phyloP scores from a whole-genome alignment of 2,797 vertebrate genomes.

The Poecilia velifera region DNA sequence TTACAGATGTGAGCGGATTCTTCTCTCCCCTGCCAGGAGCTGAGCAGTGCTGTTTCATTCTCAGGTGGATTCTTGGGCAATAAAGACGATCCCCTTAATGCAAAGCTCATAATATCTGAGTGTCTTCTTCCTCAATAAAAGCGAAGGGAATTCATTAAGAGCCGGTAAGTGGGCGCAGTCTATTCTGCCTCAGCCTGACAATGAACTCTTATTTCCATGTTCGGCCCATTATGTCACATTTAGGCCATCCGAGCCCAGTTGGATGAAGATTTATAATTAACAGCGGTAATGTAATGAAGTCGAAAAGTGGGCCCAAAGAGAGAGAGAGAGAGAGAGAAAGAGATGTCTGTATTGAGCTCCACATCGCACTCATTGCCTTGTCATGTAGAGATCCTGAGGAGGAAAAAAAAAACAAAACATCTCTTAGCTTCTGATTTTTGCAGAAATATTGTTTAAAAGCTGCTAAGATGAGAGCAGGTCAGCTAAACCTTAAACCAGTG shows the following conservation, averaged over 20 bases:
- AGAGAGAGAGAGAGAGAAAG: conserved; percentile 52
- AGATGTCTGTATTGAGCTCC: conserved; percentile 60
- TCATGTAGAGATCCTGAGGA: conserved; percentile 24
- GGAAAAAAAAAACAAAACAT: conserved; percentile 7
- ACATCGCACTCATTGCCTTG: conserved; percentile 44
- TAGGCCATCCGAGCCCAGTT: conserved; percentile 60
- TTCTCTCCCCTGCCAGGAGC: conserved; percentile 83
- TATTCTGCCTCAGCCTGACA: conserved; percentile 40
- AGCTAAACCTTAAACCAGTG: background rate
- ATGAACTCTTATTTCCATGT: conserved; percentile 51
- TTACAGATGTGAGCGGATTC: conserved; percentile 86
- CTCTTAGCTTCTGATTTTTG: background rate
- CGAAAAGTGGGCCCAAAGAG: conserved; percentile 58
- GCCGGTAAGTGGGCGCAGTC: conserved; percentile 33
- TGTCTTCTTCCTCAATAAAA: conserved; percentile 59
- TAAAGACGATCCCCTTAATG: conserved; percentile 96
- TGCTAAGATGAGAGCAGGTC: background rate
- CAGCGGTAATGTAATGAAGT: conserved; percentile 67
- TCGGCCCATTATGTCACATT: conserved; percentile 56
- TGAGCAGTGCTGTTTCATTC: conserved; percentile 92
- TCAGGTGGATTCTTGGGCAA: conserved; percentile 97
- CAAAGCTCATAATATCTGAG: conserved; percentile 71
- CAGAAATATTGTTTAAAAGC: background rate
- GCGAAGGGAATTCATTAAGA: conserved; percentile 47
- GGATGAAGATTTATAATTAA: conserved; percentile 75